phyloP scores from a whole-genome alignment of 1,140 invertebrate genomes.

The Periplaneta americana region DNA sequence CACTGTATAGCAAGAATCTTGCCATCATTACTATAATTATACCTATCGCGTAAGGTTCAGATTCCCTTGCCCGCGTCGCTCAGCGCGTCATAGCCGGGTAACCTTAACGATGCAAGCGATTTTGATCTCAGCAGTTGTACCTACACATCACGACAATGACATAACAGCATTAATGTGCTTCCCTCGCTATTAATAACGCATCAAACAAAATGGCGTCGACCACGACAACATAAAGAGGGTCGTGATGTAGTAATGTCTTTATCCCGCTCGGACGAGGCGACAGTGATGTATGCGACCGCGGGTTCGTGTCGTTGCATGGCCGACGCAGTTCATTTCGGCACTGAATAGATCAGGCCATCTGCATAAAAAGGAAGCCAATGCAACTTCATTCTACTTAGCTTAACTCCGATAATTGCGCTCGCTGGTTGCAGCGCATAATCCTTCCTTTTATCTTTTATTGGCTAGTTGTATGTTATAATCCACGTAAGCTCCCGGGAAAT shows the following conservation, averaged over 20 bases:
- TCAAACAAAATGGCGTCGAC: constrained; percentile 16
- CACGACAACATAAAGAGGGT: background rate
- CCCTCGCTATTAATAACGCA: constrained; percentile 13
- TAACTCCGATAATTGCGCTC: background rate
- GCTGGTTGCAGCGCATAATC: background rate
- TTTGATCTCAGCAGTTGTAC: background rate
- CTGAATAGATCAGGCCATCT: background rate
- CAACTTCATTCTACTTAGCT: background rate
- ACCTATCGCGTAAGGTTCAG: background rate
- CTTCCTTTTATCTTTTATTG: background rate
- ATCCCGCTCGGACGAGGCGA: background rate
- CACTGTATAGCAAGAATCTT: background rate
- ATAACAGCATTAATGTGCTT: constrained; percentile 4
- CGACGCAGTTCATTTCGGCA: background rate
- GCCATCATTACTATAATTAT: constrained; percentile 1
- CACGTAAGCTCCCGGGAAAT: no score
- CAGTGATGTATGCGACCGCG: background rate
- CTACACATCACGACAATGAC: background rate
- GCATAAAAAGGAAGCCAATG: no score
- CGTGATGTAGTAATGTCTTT: constrained; percentile 8
- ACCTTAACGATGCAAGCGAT: background rate
- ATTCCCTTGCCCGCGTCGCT: background rate
- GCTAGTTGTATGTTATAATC: no score
- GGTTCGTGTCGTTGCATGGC: background rate
- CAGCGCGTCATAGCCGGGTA: background rate